Conservation (phyloP, 2,113 vertebrate species). For the Rhea pennata region DNA sequence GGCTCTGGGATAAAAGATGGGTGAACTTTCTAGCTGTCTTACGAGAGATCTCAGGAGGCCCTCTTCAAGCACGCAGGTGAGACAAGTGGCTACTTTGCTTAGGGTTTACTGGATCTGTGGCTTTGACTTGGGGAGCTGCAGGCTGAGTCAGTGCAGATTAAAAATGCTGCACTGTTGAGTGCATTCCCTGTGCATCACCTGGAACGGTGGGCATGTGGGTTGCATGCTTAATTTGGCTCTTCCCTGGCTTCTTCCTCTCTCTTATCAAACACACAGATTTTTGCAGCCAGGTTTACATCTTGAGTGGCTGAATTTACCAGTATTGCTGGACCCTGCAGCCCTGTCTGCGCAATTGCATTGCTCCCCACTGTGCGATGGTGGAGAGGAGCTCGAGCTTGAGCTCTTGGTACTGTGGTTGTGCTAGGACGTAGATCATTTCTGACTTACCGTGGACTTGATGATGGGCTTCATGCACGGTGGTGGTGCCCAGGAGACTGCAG, state of each 20-base stretch:
- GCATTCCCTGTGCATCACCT: not conserved
- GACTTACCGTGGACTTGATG: not conserved
- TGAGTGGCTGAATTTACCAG: not conserved
- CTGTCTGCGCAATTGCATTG: too few species aligned
- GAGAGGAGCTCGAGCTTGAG: not conserved
- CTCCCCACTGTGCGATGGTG: not conserved
- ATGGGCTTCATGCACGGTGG: not conserved
- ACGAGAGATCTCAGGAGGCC: rapidly evolving
- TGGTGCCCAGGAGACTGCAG: not conserved
- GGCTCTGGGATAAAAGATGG: not conserved
- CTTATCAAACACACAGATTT: not conserved
- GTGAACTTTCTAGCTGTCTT: not conserved
- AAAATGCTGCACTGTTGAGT: rapidly evolving
- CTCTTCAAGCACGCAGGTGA: rapidly evolving
- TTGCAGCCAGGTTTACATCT: not conserved
- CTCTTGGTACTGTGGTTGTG: not conserved
- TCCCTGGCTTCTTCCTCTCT: not conserved
- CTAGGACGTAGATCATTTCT: not conserved
- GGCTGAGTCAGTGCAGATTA: not conserved
- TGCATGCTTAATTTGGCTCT: not conserved
- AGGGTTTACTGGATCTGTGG: not conserved
- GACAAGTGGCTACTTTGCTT: not conserved
- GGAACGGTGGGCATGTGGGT: not conserved
- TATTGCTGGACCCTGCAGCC: not conserved
- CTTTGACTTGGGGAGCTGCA: not conserved